phyloP scores from a whole-genome alignment of 2,113 vertebrate species.

The Callorhinus ursinus region DNA sequence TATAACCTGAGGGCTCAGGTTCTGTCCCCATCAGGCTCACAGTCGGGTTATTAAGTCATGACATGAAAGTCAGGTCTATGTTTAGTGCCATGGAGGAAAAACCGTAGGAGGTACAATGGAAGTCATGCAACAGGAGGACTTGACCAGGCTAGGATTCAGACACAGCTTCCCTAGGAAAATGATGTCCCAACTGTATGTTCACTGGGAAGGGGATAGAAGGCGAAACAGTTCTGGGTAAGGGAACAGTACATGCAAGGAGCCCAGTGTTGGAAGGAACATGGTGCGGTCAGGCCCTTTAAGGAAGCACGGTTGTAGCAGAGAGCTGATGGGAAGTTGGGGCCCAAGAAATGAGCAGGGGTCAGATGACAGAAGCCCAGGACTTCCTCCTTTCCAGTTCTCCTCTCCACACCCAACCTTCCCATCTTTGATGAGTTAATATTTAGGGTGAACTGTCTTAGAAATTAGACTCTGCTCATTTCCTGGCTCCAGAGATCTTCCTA shows the following conservation, averaged over 20 bases:
- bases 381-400: background rate
- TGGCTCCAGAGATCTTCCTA: background rate
- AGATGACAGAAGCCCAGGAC: background rate
- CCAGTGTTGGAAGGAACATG: background rate
- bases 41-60: background rate
- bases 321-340: background rate
- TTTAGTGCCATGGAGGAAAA: background rate
- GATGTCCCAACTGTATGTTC: background rate
- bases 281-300: background rate
- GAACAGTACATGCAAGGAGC: background rate
- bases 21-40: background rate
- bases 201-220: background rate
- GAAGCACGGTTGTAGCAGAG: background rate
- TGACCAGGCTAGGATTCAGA: background rate
- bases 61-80: background rate
- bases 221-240: background rate
- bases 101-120: background rate
- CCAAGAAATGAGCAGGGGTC: background rate
- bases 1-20: background rate
- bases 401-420: background rate
- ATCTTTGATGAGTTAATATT: background rate
- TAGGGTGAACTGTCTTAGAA: background rate
- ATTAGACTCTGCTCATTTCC: background rate
- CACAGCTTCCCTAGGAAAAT: background rate
- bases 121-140: background rate